These are phyloP conservation scores for Misgurnus anguillicaudatus DNA, from an alignment of 2,113 vertebrate species.

Conservation along the genomic window DNA sequence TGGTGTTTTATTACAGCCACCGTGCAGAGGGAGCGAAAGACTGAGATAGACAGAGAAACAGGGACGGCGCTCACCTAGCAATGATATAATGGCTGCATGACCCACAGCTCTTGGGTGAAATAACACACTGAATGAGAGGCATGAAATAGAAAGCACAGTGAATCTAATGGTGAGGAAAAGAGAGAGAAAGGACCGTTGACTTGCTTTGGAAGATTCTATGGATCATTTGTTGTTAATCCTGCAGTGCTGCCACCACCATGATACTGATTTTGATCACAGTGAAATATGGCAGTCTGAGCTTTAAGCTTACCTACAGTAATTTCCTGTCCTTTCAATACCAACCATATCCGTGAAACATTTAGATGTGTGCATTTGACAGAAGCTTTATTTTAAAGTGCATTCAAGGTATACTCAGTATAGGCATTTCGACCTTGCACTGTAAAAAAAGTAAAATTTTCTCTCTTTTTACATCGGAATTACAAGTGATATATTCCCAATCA, in stretches of 20 bases:
- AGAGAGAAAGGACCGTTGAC: not conserved
- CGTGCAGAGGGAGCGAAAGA: conserved; percentile 13
- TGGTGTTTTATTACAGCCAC: conserved; percentile 55
- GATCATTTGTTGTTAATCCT: not conserved
- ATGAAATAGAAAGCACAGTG: conserved; percentile 19
- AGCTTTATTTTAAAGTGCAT: too few relatives aligned
- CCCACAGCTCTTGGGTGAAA: conserved; percentile 48
- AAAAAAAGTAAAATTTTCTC: not conserved
- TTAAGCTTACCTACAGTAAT: too few relatives aligned
- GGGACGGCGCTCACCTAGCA: conserved; percentile 2
- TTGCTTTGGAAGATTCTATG: conserved; percentile 19
- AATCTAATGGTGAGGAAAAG: conserved; percentile 1
- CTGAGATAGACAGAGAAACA: conserved; percentile 2
- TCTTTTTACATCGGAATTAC: not conserved
- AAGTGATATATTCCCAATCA: not conserved
- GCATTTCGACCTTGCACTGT: too few relatives aligned
- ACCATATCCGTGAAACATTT: not conserved
- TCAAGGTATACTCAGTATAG: too few relatives aligned
- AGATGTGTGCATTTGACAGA: too few relatives aligned
- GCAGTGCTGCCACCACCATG: not conserved
- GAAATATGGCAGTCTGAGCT: not conserved
- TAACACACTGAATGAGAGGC: conserved; percentile 34
- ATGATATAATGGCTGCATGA: conserved; percentile 43
- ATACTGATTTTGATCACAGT: not conserved
- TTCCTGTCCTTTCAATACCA: not conserved